Percentiles rank a stretch among this genome's conserved stretches.
These are phyloP conservation scores for Cephus sareptanus DNA, from an alignment of 2,888 invertebrate genomes.

Conservation along the genomic window DNA sequence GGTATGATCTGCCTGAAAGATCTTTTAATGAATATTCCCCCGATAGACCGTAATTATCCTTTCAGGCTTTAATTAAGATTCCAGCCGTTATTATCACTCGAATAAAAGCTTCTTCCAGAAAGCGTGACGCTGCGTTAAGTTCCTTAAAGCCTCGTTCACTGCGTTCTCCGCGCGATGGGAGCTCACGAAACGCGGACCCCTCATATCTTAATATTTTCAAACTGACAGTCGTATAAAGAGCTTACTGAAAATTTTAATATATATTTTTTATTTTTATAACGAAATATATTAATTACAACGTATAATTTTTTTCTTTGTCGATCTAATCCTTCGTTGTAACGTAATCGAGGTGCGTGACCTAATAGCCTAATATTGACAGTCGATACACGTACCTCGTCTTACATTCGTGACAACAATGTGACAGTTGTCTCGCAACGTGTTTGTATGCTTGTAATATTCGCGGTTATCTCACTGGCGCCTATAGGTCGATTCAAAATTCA, in stretches of 20 bases:
- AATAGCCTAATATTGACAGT: slow-evolving; percentile 37
- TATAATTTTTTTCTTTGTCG: too few species aligned
- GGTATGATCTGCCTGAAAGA: background rate
- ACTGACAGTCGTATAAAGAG: too few species aligned
- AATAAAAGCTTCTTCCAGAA: background rate
- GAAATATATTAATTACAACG: too few species aligned
- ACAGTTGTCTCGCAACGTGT: slow-evolving; percentile 28
- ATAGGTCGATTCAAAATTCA: too few species aligned
- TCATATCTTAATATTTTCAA: too few species aligned
- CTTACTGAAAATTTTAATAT: too few species aligned
- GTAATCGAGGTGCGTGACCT: slow-evolving; percentile 33
- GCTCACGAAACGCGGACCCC: too few species aligned
- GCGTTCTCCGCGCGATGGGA: too few species aligned
- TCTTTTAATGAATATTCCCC: slow-evolving; percentile 7
- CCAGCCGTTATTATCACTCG: background rate
- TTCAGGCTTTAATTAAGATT: slow-evolving; percentile 8
- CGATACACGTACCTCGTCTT: slow-evolving; percentile 27
- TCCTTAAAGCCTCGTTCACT: background rate
- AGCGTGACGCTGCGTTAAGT: slow-evolving; percentile 1
- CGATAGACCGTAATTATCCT: slow-evolving; percentile 1
- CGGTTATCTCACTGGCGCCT: too few species aligned
- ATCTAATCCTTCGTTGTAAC: too few species aligned
- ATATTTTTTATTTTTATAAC: too few species aligned
- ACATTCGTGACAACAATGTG: slow-evolving; percentile 30
- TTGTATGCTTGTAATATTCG: too few species aligned